phyloP scores from a whole-genome alignment of 2,113 vertebrate genomes.

The Platycercus adscitus region DNA sequence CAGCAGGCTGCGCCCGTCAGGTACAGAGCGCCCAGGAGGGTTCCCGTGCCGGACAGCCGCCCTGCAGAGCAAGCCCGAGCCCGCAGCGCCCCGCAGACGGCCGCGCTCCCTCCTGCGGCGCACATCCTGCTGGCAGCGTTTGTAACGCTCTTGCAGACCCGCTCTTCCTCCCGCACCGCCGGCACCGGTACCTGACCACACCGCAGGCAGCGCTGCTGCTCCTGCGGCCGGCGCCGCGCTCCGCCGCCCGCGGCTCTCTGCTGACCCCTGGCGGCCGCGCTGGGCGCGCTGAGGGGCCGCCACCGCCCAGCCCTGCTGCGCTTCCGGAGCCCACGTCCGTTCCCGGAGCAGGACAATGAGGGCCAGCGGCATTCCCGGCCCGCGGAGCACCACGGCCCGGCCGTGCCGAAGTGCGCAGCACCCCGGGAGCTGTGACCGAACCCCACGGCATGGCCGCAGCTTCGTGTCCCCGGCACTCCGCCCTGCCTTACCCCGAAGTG shows the following conservation, averaged over 20 bases:
- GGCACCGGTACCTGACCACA: neutral
- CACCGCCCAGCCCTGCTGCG: neutral
- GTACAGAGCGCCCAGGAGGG: accelerated
- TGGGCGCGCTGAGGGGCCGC: neutral
- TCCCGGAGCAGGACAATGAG: neutral
- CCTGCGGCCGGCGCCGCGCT: neutral
- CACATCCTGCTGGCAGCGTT: neutral
- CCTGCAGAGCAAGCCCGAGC: accelerated
- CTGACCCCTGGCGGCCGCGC: neutral
- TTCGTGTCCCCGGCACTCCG: accelerated
- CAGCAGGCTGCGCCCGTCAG: accelerated
- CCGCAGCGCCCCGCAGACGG: too few species aligned
- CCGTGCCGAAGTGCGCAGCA: neutral
- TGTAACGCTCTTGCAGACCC: neutral
- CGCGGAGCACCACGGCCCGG: neutral
- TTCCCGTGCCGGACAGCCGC: accelerated
- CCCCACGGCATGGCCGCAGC: too few species aligned
- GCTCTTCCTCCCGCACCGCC: neutral
- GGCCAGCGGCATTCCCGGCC: neutral
- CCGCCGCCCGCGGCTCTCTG: neutral
- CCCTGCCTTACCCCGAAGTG: neutral
- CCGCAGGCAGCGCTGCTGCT: neutral
- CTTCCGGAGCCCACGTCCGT: neutral
- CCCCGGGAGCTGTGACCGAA: neutral
- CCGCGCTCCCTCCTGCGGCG: neutral